A percentile compares a stretch with the other conserved stretches of the same genome.
Evolutionary conservation across 2,888 invertebrate genomes (phyloP).

Genomic region (Eilema sororculum): DNA sequence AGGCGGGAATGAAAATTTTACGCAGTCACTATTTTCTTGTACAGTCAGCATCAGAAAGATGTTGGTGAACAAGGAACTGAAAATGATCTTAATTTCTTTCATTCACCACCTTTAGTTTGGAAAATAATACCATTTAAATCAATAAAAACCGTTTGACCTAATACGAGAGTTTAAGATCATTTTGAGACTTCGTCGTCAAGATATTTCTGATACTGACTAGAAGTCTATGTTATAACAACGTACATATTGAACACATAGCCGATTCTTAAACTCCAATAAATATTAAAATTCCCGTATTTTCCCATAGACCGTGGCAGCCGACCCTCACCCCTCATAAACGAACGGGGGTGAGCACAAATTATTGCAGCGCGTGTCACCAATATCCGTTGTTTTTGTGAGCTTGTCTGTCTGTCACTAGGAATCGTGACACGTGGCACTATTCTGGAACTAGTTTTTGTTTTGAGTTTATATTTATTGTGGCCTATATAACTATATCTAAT

Average conservation of each 20-base stretch:
- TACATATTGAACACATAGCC: background rate
- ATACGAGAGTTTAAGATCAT: too few species aligned
- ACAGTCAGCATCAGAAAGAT: too few species aligned
- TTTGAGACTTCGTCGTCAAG: too few species aligned
- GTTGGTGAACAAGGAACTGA: too few species aligned
- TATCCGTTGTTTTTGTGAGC: slow-evolving; percentile 68
- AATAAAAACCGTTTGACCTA: too few species aligned
- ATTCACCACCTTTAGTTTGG: too few species aligned
- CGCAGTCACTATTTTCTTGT: too few species aligned
- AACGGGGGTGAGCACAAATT: slow-evolving; percentile 57
- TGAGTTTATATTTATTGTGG: background rate
- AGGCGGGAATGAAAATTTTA: too few species aligned
- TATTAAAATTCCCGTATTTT: slow-evolving; percentile 31
- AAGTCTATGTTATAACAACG: background rate
- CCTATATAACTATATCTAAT: background rate
- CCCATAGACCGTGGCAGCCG: slow-evolving; percentile 47
- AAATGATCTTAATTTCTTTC: too few species aligned
- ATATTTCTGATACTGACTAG: background rate
- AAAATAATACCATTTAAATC: too few species aligned
- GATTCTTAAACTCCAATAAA: background rate
- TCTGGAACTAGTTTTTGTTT: slow-evolving; percentile 24
- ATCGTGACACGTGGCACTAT: slow-evolving; percentile 39
- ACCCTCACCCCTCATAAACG: slow-evolving; percentile 37
- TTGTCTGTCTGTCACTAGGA: slow-evolving; percentile 59
- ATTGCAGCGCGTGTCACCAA: slow-evolving; percentile 67